Evolutionary conservation across 2,797 vertebrate genomes (phyloP), one percentile per base, ranked within the genome.

Genomic region (Dromococcyx pavoninus): DNA sequence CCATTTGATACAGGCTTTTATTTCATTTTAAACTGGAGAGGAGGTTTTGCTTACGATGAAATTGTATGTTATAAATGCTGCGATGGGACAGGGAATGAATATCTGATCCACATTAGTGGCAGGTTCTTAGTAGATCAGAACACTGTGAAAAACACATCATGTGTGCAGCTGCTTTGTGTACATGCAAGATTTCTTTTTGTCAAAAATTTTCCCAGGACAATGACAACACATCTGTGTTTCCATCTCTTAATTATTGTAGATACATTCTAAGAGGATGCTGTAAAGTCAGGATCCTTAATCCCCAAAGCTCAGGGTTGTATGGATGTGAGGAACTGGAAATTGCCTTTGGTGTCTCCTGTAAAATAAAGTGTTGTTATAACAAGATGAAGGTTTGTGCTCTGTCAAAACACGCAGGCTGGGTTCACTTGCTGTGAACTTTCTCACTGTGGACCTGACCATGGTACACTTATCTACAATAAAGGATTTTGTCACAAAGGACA

Each of bases 251-350:
- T 91, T 65, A 71, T 43, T 79, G 37, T 58, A 67, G 80, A 13
- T 91, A 41, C n/a, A 88, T 86, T 93, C 43, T 70, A 35, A 33
- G 43, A 64, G 32, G 41, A 56, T 76, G 43, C 61, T 83, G 54
- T 46, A 28, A 64, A 78, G 70, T 89, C 94, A 93, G 90, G 70
- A 32, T 94, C 86, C 73, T 23, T 41, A 91, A 79, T 92, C 50
- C 82, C 90, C 57, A 89, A 71, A 89, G 67, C 44, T 91, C 77
- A 39, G 33, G 32, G 24, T 24, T 74, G 27, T 67, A 27, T 6
- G 35, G 50, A 35, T 64, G n/a, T 57, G 71, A 65, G 53, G 72
- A 91, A 76, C 16, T 71, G 19, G 46, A 83, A 89, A 71, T 57
- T 88, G 79, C 54, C 30, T 82, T 74, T 77, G 37, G n/a, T 80